Percentiles rank a stretch among this genome's conserved stretches.
Conservation (phyloP, 2,113 vertebrate genomes). For the Crocuta crocuta region DNA sequence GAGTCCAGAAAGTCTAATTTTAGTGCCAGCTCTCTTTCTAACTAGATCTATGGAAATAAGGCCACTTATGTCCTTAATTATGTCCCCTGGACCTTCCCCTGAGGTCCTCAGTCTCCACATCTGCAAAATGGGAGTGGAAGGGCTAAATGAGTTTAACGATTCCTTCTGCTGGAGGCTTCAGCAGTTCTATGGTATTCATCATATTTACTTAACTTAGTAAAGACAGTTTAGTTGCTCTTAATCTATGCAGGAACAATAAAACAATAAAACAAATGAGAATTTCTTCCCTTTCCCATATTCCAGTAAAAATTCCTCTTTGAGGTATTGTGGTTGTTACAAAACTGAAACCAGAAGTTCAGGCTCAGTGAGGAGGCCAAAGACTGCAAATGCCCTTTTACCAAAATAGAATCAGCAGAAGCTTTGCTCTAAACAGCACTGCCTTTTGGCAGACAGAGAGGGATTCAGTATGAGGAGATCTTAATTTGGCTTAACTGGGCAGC, state of each 20-base stretch:
- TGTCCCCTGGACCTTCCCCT: neutral
- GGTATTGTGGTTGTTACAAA: conserved; percentile 52
- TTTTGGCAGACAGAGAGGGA: neutral
- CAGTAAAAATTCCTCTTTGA: conserved; percentile 43
- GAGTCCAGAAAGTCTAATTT: neutral
- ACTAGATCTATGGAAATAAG: neutral
- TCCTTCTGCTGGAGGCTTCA: neutral
- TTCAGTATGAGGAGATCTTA: neutral
- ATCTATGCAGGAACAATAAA: conserved; percentile 28
- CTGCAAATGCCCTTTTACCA: neutral
- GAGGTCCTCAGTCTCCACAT: neutral
- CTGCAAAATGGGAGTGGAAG: neutral
- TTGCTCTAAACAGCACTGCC: neutral
- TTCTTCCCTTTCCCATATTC: conserved; percentile 39
- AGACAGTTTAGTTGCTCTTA: neutral
- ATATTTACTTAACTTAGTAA: neutral
- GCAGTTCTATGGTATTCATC: neutral
- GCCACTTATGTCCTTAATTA: neutral
- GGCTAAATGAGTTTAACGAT: neutral
- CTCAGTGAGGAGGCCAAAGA: conserved; percentile 27
- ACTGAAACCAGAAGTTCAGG: conserved; percentile 52
- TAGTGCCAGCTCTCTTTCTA: neutral
- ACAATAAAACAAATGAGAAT: neutral
- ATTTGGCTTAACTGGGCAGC: neutral
- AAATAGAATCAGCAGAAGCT: conserved; percentile 21